A percentile compares a stretch with the other conserved stretches of the same genome.
Evolutionary conservation across 2,113 vertebrate genomes (phyloP).

Genomic region (Neogale vison): DNA sequence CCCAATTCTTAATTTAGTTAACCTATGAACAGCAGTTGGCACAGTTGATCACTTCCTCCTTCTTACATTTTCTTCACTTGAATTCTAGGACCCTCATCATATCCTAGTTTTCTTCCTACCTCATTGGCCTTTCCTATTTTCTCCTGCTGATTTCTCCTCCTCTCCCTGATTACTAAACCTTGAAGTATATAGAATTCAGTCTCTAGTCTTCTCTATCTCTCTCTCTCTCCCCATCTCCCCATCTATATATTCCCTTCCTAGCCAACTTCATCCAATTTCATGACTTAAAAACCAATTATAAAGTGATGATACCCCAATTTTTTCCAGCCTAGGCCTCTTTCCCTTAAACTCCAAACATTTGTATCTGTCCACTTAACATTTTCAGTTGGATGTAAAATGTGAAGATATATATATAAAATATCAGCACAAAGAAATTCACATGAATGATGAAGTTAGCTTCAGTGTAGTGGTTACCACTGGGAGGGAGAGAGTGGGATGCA

Average conservation of each 20-base stretch:
- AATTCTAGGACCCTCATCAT: not conserved
- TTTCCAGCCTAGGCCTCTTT: not conserved
- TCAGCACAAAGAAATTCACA: not conserved
- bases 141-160: not conserved
- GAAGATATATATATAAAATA: not conserved
- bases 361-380: not conserved
- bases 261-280: not conserved
- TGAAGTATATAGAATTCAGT: not conserved
- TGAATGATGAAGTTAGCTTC: not conserved
- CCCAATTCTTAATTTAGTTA: not conserved
- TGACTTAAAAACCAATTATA: not conserved
- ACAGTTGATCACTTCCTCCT: not conserved
- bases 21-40: not conserved
- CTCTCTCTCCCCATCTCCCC: no score
- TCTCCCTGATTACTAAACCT: not conserved
- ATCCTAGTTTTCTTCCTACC: not conserved
- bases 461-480: not conserved
- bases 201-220: not conserved
- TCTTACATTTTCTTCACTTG: not conserved
- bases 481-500: not conserved
- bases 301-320: not conserved
- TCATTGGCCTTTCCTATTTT: not conserved
- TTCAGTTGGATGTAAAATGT: not conserved
- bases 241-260: not conserved
- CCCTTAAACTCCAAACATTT: not conserved